phyloP scores from a whole-genome alignment of 2,113 vertebrate species.

The Abramis brama region DNA sequence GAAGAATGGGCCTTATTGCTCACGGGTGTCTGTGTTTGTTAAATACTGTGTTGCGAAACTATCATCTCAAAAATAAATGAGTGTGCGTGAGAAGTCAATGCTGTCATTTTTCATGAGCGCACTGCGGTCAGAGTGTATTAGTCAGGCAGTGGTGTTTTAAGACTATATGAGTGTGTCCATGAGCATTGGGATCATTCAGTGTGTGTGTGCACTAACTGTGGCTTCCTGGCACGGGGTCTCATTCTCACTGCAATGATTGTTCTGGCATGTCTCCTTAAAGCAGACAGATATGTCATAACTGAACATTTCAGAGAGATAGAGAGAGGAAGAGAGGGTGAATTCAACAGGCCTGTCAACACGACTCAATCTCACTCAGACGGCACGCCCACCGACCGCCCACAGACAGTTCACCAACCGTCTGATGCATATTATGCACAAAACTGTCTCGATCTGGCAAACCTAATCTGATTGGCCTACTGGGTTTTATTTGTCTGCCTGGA shows the following conservation, averaged over 20 bases:
- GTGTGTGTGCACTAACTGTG: conserved; percentile 42
- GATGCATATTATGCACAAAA: not conserved
- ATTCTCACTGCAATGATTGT: conserved; percentile 69
- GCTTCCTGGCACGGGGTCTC: conserved; percentile 61
- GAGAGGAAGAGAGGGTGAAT: conserved; percentile 59
- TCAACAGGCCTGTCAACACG: conserved; percentile 69
- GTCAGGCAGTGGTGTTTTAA: conserved; percentile 47
- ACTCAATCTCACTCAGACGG: conserved; percentile 65
- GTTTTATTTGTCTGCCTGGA: not conserved
- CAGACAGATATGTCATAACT: conserved; percentile 72
- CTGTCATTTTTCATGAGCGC: conserved; percentile 26
- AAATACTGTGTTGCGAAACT: conserved; percentile 21
- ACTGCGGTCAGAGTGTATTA: conserved; percentile 35
- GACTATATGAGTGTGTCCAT: conserved; percentile 24
- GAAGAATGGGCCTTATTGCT: conserved; percentile 26
- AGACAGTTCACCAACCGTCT: conserved; percentile 9
- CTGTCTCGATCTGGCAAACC: not conserved
- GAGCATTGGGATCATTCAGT: conserved; percentile 34
- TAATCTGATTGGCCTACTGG: not conserved
- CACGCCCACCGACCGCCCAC: conserved; percentile 47
- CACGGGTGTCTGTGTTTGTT: conserved; percentile 52
- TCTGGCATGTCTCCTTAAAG: conserved; percentile 69
- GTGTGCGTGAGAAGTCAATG: not conserved
- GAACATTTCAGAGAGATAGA: conserved; percentile 45
- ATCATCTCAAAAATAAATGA: conserved; percentile 9